Evolutionary conservation across 2,888 invertebrate species (phyloP), one percentile per base, ranked within the genome.

Genomic region (Agrotis exclamationis): DNA sequence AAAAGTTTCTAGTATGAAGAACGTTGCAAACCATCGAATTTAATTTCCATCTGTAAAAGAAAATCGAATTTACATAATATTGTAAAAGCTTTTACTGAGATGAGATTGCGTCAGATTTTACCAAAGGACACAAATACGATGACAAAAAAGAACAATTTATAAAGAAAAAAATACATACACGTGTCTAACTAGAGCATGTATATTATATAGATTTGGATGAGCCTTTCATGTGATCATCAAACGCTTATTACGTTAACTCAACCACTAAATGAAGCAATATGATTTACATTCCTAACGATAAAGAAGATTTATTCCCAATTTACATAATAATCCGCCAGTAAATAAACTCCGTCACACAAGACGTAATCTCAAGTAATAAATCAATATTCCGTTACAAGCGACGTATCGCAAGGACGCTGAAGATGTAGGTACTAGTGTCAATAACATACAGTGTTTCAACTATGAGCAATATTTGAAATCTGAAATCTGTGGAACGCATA

Each of bases 301-400:
- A 18, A 39, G 24, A 39, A 58, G 20, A 58, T 45, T 48, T n/a
- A 76, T 53, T 53, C 48, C n/a, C 22, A 48, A 76, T 76, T 63
- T 45, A 48, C 70, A 70, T 59, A 76, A 69, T 50, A 33, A 48
- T 7, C 20, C 56, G 6, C 22, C 48, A 50, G 48, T 45, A 63
- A 33, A 70, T 16, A 48, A 68, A 63, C 47, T 68, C 45, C 18
- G 48, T 45, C 47, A 54, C 47, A 59, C 47, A 54, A 39, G 39
- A 39, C 39, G 39, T 51, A 73, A 56, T 77, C 60, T 60, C 6
- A 9, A 11, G 48, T 50, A 63, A 65, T 74, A 79, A 78, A 79
- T 78, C 80, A 74, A 74, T 79, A 75, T 51, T 59, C 18, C 28
- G n/a, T 33, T n/a, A 72, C 60, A 57, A 63, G 63, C 66, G 74